A percentile compares a stretch with the other conserved stretches of the same genome.
phyloP scores from a whole-genome alignment of 2,797 vertebrate genomes.

The Choloepus didactylus region DNA sequence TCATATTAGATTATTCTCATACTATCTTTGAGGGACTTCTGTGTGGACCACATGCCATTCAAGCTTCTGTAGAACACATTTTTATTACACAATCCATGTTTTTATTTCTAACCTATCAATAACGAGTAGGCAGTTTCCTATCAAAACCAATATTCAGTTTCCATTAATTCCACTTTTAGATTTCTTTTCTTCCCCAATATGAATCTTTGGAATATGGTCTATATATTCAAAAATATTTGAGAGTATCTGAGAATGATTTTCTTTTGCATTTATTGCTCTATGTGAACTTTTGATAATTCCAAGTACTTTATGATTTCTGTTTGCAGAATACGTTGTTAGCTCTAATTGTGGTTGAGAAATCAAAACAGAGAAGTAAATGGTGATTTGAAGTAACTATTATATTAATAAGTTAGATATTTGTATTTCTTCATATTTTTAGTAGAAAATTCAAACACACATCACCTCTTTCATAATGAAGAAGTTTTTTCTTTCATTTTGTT shows the following conservation, averaged over 20 bases:
- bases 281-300: slow-evolving; percentile 2
- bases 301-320: neutral
- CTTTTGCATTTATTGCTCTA: neutral
- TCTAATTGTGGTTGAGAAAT: neutral
- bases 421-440: slow-evolving; percentile 21
- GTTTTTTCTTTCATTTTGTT: slow-evolving; percentile 57
- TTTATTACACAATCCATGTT: neutral
- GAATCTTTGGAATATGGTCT: slow-evolving; percentile 48
- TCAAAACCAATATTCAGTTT: slow-evolving; percentile 14
- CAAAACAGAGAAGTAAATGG: neutral
- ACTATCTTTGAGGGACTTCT: neutral
- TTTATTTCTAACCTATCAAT: neutral
- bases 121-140: slow-evolving; percentile 20
- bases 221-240: neutral
- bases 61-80: neutral
- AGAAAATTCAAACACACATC: slow-evolving; percentile 21
- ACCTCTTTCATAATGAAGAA: slow-evolving; percentile 34
- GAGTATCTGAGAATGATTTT: neutral
- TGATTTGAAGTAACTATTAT: slow-evolving; percentile 42
- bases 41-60: too few species aligned
- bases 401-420: neutral
- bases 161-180: neutral
- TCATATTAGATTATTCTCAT: neutral
- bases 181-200: slow-evolving; percentile 12
- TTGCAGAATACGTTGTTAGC: slow-evolving; percentile 1